Base-by-base conservation (phyloP, 1,140 invertebrate genomes). In the Phymastichus coffea region DNA sequence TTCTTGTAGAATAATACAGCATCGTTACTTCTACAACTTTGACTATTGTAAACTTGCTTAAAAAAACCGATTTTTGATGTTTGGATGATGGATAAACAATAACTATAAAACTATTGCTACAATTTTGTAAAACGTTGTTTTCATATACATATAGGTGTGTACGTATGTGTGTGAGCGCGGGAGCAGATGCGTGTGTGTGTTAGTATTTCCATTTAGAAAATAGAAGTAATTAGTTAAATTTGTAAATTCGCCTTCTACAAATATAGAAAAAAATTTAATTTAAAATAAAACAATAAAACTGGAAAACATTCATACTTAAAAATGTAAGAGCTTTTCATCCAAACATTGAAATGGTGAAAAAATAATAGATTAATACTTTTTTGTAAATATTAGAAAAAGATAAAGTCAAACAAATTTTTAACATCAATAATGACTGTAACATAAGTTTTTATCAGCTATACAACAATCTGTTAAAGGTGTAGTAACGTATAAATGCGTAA, bases 351-450 rank as follows among this genome's bases (percentile, higher is more conserved):
- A 44, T 60, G 63, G 15, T 9, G 30, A 30, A 19, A 20, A n/a
- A n/a, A 46, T 37, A 62, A 55, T 9, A 46, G 28, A 51, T n/a
- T n/a, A n/a, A n/a, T n/a, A n/a, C n/a, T n/a, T 38, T 64, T 64
- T 66, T 66, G 63, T 66, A 68, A 56, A 63, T 68, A 69, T 61
- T 64, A 63, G 58, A 7, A 57, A 52, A 63, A 25, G 1, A 59
- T 63, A 46, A 15, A 20, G 20, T 3, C 30, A 47, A 53, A 66
- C 48, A 44, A 64, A 61, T 63, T 66, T 58, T 52, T 60, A 38
- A 57, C 61, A 67, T 60, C 37, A 62, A 59, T 67, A 59, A 57
- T 59, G 61, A 65, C 62, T 68, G 68, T 70, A 68, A 66, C 35
- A 65, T 61, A 70, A 19, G 59, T 67, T 65, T 60, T 65, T 67